phyloP scores from a whole-genome alignment of 2,113 vertebrate genomes.

The Halcyon malimbica region DNA sequence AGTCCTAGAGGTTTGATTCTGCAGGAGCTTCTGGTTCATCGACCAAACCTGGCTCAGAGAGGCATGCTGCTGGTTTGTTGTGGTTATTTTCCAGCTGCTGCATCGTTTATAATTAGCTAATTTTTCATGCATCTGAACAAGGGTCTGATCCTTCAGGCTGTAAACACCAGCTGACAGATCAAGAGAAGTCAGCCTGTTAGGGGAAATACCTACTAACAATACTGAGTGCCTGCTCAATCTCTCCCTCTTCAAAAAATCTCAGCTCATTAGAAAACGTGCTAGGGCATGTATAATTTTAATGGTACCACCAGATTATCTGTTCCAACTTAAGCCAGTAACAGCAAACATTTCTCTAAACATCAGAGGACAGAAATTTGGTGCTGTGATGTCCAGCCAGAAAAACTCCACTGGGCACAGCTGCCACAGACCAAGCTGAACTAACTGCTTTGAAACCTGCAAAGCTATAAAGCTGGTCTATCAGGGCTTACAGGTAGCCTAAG shows the following conservation, averaged over 20 bases:
- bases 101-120: neutral
- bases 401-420: neutral
- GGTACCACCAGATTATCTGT: neutral
- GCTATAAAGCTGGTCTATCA: neutral
- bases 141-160: neutral
- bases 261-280: neutral
- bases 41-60: neutral
- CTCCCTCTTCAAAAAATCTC: neutral
- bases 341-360: neutral
- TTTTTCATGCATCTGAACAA: neutral
- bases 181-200: neutral
- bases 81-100: neutral
- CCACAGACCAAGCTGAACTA: neutral
- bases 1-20: neutral
- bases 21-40: neutral
- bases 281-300: neutral
- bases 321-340: neutral
- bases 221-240: rapidly evolving
- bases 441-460: neutral
- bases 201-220: neutral
- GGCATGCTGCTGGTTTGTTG: neutral
- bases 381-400: neutral
- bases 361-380: neutral
- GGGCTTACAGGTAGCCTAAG: neutral
- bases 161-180: neutral